A percentile compares a stretch with the other conserved stretches of the same genome.
Evolutionary conservation across 2,888 invertebrate species (phyloP).

Genomic region (Cephus nigrinus): DNA sequence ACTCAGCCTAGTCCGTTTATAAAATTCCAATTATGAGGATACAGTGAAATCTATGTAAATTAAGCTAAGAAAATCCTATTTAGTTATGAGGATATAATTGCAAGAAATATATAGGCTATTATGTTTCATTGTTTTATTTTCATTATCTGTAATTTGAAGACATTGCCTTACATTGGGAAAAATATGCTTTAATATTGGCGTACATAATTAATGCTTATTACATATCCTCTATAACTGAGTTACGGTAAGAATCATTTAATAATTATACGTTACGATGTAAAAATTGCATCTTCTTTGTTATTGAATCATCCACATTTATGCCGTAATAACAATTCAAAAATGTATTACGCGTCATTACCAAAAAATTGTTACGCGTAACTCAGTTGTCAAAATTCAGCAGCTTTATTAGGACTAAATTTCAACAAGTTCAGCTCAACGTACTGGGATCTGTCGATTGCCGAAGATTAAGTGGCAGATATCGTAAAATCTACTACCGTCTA

Average conservation of each 20-base stretch:
- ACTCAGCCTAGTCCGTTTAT: not conserved
- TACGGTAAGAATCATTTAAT: conserved; percentile 1
- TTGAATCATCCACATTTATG: not conserved
- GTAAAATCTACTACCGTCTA: not conserved
- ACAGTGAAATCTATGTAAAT: not conserved
- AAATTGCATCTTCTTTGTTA: not conserved
- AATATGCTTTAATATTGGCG: conserved; percentile 13
- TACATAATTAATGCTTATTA: conserved; percentile 10
- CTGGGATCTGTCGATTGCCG: not conserved
- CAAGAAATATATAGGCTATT: not conserved
- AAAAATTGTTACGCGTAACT: not conserved
- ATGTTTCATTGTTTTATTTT: not conserved
- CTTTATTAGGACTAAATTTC: not conserved
- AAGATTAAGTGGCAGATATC: not conserved
- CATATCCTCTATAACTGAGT: conserved; percentile 5
- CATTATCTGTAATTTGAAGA: not conserved
- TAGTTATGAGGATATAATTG: not conserved
- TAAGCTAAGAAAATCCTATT: not conserved
- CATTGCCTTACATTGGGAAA: conserved; percentile 17
- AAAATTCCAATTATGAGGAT: not conserved
- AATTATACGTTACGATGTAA: not conserved
- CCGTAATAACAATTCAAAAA: not conserved
- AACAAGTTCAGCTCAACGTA: not conserved
- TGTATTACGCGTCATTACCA: not conserved
- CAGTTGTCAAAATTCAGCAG: not conserved